Evolutionary conservation across 2,113 vertebrate species (phyloP), one percentile per base, ranked within the genome.

Genomic region (Tachysurus fulvidraco): DNA sequence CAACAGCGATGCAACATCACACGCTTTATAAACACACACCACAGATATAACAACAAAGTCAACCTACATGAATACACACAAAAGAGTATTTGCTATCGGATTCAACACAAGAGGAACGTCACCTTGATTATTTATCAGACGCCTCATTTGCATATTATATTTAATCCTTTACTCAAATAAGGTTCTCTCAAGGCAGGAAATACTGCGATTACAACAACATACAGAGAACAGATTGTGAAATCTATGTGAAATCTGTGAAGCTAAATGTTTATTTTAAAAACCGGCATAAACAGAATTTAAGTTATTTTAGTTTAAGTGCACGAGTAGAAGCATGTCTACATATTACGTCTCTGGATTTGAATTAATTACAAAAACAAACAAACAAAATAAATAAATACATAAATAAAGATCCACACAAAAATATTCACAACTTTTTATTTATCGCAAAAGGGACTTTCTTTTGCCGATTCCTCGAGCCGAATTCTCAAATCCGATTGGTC

Each of bases 11-110:
- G 2, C 7, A 28, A 55, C 55, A 85, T 52, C 30, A 44, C 19
- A 62, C 74, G 14, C 30, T 65, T 59, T 14, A 83, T 50, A 65
- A 19, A 71, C 64, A 67, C 36, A 83, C 81, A n/a, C 60, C 74
- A 57, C 59, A 57, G 21, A 78, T 67, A 23, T 36, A 54, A 9
- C 30, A 71, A 5, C 60, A n/a, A 11, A 13, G 10, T 62, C 60
- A 13, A 0, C 62, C 16, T 41, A 30, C 8, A 69, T 23, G 13
- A 69, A 28, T 30, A 16, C 65, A 30, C 65, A 17, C 1, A 28
- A 30, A 36, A 36, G n/a, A 1, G 28, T 16, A 36, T 5, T 46
- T 44, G 36, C 23, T 17, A 73, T 71, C 69, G 10, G 69, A 7
- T 5, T 13, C 44, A n/a, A 4, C 23, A 50, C 7, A n/a, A n/a